Base-by-base conservation (phyloP, 2,113 vertebrate genomes). In the Pyxicephalus adspersus region DNA sequence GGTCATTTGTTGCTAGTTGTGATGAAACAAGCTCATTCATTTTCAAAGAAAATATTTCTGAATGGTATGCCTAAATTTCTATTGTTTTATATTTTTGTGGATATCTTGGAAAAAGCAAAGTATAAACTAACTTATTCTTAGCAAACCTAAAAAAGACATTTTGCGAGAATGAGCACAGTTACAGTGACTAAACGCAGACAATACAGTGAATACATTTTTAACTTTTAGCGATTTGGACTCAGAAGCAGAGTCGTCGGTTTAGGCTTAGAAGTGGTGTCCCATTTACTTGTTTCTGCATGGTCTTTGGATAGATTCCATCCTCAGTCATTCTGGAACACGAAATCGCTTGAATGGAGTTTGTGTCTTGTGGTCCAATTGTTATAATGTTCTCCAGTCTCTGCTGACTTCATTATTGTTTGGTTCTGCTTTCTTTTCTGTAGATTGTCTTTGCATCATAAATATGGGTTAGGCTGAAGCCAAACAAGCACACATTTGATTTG, bases 281-380 rank as follows among this genome's bases (percentile, higher is more conserved):
- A 18, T 54, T 54, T 29, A 64, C 83, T 85, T 52, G 25, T 64
- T 52, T 19, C 45, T 76, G 64, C 66, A 22, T 25, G 57, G 75
- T 25, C 61, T 65, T 29, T 64, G 75, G 75, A 64, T 18, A 26
- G 19, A 19, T 54, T 77, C 75, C 45, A 77, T 16, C 22, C 28
- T 26, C 61, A 77, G 23, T 65, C 64, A 28, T 64, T 64, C 51
- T 76, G 74, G 74, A 76, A 76, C 25, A 19, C 26, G n/a, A 45
- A 52, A 20, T 25, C 71, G 58, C 20, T 60, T 38, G 71, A 74
- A 60, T 74, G 31, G 15, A 54, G 52, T 31, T 73, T 54, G n/a
- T 22, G 13, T 5, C 22, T 74, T 58, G 58, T 29, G 34, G 54
- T 60, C 71, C 71, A 58, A 60, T 38, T 20, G 26, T 29, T 54